Base-by-base conservation (phyloP, 1,140 invertebrate genomes). In the Macrosteles quadrilineatus region DNA sequence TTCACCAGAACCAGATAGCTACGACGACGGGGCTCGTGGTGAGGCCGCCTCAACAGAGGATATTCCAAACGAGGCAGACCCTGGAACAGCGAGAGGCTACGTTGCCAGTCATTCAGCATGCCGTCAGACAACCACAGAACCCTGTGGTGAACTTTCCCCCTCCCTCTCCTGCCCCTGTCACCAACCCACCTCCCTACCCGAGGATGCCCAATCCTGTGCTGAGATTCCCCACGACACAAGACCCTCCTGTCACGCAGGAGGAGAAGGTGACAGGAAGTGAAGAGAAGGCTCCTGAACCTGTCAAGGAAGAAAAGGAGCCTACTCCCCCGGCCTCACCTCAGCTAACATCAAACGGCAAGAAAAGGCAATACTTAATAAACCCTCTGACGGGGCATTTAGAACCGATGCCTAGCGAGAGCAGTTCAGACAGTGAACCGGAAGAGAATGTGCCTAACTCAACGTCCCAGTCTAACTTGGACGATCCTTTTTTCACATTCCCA, bases 351-450 rank as follows among this genome's bases (percentile, higher is more conserved):
- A 74, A 71, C 25, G 85, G 84, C 0, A 86, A 88, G 74, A 84
- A 87, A 67, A 83, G 88, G 55, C 89, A 91, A 76, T 91, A 91
- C 82, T 85, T 95, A 1, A 92, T 95, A 32, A 96, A 95, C 83
- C 93, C 93, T 2, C 84, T 94, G 71, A 95, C 93, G 3, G 93
- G 93, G 14, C 87, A 92, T 73, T 79, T 96, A 74, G 94, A 96
- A 78, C 91, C 91, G 0, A 88, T 91, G 85, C 86, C 87, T 2
- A 90, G 85, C 73, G 89, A 91, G 72, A 85, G 85, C 55, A 82
- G 81, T 71, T 84, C 83, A 17, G 79, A 80, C 23, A 76, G 69
- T 75, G 81, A 80, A 69, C 73, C 77, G n/a, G 78, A 81, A 30
- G 76, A 75, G 30, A 59, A 59, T 50, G 57, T 69, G 40, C 65